Percentiles rank a stretch among this genome's conserved stretches.
These are phyloP conservation scores for Cheirogaleus medius DNA, from an alignment of 2,113 vertebrate species.

Conservation along the genomic window DNA sequence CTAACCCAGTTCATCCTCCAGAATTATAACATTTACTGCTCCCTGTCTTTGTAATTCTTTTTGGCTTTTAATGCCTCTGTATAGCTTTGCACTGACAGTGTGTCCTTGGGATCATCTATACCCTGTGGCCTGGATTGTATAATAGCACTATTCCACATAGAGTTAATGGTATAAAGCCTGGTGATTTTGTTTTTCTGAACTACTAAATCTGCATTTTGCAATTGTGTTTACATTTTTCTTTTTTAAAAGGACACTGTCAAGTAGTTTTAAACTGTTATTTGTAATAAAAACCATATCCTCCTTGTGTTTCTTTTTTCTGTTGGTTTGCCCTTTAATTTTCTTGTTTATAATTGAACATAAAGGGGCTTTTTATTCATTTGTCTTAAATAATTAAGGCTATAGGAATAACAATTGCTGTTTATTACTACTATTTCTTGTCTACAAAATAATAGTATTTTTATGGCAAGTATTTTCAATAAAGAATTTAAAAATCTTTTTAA, in stretches of 20 bases:
- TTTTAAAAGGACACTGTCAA: conserved; percentile 82
- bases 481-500: not conserved
- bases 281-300: conserved; percentile 12
- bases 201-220: conserved; percentile 36
- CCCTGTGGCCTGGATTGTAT: not conserved
- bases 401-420: conserved; percentile 30
- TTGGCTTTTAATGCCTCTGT: not conserved
- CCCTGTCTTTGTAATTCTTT: not conserved
- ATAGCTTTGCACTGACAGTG: conserved; percentile 60
- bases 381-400: not conserved
- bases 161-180: not conserved
- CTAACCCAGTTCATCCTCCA: not conserved
- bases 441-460: conserved; percentile 38
- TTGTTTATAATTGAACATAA: conserved; percentile 24
- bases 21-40: not conserved
- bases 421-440: not conserved
- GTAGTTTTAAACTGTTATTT: conserved; percentile 54
- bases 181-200: conserved; percentile 19
- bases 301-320: conserved; percentile 54
- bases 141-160: not conserved
- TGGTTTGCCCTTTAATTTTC: conserved; percentile 43
- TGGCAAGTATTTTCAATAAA: not conserved
- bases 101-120: conserved; percentile 50
- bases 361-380: conserved; percentile 30
- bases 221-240: conserved; percentile 51